Evolutionary conservation across 2,888 invertebrate species (phyloP).

Genomic region (Lasius fuliginosus): DNA sequence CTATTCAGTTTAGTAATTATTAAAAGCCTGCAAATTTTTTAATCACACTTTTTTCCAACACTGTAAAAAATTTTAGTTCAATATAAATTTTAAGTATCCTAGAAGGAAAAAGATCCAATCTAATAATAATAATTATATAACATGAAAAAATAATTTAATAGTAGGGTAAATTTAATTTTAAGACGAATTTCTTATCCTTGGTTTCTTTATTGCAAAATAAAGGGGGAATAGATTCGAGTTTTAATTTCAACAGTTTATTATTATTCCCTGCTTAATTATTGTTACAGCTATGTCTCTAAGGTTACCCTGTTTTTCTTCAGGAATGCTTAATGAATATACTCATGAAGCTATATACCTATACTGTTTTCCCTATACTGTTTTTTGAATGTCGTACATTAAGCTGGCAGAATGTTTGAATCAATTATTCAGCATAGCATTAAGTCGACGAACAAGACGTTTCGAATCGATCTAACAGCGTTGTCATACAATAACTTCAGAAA

Average conservation of each 20-base stretch:
- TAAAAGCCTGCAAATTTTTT: background rate
- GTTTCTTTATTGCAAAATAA: background rate
- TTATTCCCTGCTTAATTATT: background rate
- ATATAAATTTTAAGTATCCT: background rate
- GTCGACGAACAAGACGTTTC: background rate
- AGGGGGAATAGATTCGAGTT: background rate
- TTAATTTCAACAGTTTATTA: background rate
- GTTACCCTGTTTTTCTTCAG: background rate
- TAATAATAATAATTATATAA: background rate
- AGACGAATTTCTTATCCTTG: background rate
- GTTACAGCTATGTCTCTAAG: background rate
- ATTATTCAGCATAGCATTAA: slow-evolving; percentile 3
- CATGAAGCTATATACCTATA: background rate
- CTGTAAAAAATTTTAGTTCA: background rate
- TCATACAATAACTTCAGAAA: slow-evolving; percentile 6
- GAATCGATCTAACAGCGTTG: background rate
- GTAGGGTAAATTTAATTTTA: background rate
- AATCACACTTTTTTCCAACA: background rate
- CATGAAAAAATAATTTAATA: background rate
- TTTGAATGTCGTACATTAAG: background rate
- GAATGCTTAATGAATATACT: background rate
- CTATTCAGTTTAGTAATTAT: background rate
- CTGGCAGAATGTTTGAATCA: background rate
- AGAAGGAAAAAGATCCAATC: background rate
- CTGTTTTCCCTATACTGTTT: background rate